Base-by-base conservation (phyloP, 1,140 invertebrate species). In the Caerostris extrusa region DNA sequence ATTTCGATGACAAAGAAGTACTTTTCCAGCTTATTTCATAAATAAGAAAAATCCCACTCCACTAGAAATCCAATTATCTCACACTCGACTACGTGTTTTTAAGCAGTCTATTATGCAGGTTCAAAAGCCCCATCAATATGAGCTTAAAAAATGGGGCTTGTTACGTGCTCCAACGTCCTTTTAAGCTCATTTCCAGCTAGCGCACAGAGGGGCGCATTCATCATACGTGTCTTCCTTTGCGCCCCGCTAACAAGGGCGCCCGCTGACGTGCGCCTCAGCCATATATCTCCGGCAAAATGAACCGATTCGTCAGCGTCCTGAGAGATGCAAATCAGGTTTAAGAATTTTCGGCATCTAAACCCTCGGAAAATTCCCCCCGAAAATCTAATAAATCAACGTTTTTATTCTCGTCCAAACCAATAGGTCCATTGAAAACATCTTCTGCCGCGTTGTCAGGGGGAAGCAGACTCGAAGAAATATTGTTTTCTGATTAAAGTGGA, bases 311-410 rank as follows among this genome's bases (percentile, higher is more conserved):
- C 56, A 60, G 19, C 85, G 85, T 58, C 50, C 34, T 7, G 2
- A 7, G 19, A 64, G n/a, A 87, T 87, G 85, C 85, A 87, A 87
- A 87, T 87, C 85, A 87, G 58, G 85, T 87, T 53, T 53, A 34
- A 34, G 58, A 58, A 58, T n/a, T 8, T 56, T 85, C n/a, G 57
- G 57, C 6, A 58, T 64, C 61, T 87, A 87, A 87, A 87, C 19
- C 85, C 56, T 60, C 57, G 60, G 57, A 87, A 87, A 87, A 87
- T 87, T 87, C 85, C 58, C 34, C 53, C 3, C 6, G 57, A 61
- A 60, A 87, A 87, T 87, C 85, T 64, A 64, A 87, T 87, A 87
- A 87, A 87, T 87, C 85, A 87, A 14, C 85, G 57, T 64, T 64
- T 87, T 87, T 87, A 83, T 83, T 83, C 85, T 5, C 4, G 19